Conservation (phyloP, 2,797 vertebrate species). For the Cirrhinus molitorella region DNA sequence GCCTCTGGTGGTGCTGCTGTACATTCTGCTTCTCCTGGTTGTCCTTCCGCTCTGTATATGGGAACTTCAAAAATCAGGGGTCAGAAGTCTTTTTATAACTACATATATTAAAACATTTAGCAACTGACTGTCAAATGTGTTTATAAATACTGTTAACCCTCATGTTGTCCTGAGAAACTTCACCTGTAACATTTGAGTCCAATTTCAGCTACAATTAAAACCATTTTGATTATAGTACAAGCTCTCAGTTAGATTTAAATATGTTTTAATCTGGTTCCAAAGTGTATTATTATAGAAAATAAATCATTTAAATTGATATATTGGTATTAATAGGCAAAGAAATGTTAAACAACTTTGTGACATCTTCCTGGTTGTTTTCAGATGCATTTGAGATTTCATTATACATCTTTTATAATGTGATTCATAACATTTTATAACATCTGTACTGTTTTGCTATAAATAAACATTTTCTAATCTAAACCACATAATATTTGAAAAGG, state of each 20-base stretch:
- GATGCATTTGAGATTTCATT: too few species aligned
- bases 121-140: not conserved
- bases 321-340: not conserved
- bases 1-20: constrained; percentile 89
- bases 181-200: not conserved
- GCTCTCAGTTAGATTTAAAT: not conserved
- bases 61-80: constrained; percentile 92
- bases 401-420: not conserved
- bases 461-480: not conserved
- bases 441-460: not conserved
- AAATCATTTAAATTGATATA: not conserved
- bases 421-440: not conserved
- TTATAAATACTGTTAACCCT: not conserved
- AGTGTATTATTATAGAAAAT: not conserved
- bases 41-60: constrained; percentile 90
- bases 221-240: not conserved
- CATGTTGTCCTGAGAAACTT: too few species aligned
- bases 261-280: not conserved
- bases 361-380: not conserved
- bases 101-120: not conserved
- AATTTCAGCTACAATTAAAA: not conserved
- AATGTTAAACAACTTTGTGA: not conserved
- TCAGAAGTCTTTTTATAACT: constrained; percentile 69
- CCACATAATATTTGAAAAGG: not conserved
- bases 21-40: constrained; percentile 86